phyloP scores from a whole-genome alignment of 64 coral and sea anemone genomes.

The Stichodactyla helianthus region DNA sequence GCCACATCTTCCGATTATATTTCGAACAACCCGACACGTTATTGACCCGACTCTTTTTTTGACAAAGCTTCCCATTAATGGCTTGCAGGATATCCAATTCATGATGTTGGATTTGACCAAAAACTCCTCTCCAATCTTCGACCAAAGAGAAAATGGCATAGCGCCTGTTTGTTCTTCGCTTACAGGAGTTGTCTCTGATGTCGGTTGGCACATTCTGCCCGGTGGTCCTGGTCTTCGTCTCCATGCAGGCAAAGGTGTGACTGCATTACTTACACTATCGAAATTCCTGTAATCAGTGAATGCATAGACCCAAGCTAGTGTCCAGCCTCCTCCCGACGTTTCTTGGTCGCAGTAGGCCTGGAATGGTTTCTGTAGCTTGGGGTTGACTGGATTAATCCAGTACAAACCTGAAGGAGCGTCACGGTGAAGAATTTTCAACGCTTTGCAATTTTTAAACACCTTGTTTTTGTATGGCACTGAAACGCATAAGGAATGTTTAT shows the following conservation, averaged over 20 bases:
- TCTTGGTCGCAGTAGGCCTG: slow-evolving; percentile 61
- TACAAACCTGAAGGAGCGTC: slow-evolving; percentile 29
- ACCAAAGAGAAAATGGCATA: slow-evolving; percentile 19
- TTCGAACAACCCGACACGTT: neutral
- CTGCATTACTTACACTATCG: slow-evolving; percentile 31
- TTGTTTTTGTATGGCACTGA: neutral
- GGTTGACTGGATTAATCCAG: slow-evolving; percentile 37
- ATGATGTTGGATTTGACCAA: slow-evolving; percentile 42
- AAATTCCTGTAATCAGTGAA: slow-evolving; percentile 63
- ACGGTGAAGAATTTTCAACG: neutral
- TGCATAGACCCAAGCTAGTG: slow-evolving; percentile 63
- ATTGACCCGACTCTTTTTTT: neutral
- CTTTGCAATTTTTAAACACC: neutral
- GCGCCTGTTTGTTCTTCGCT: slow-evolving; percentile 19
- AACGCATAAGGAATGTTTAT: neutral
- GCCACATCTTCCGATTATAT: neutral
- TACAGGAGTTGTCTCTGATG: slow-evolving; percentile 8
- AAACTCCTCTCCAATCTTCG: slow-evolving; percentile 20
- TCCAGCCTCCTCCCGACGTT: slow-evolving; percentile 65
- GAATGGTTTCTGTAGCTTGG: neutral
- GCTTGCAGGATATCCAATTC: slow-evolving; percentile 34
- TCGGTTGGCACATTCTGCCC: neutral
- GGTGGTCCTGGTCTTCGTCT: neutral
- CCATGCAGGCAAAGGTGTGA: slow-evolving; percentile 55
- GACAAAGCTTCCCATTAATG: neutral